Base-by-base conservation (phyloP, 2,113 vertebrate genomes). In the Genyomyrus donnyi region DNA sequence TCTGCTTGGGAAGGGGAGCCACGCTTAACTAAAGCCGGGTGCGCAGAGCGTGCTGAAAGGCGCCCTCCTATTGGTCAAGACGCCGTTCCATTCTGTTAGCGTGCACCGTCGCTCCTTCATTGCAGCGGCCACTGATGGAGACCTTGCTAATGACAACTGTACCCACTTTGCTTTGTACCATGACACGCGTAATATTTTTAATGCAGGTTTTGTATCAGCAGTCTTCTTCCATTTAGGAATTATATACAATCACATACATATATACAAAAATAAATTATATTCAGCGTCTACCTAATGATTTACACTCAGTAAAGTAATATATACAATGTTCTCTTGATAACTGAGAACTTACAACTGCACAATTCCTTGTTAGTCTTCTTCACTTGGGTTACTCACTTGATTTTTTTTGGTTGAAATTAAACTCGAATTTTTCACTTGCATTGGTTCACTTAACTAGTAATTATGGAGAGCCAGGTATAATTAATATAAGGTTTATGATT, bases 401-500 rank as follows among this genome's bases (percentile, higher is more conserved):
- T 56, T 8, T 24, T 24, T 24, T 58, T 42, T 42, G 11, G 39
- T 45, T n/a, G 21, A 85, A 77, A 85, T 24, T 48, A 48, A 48
- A 45, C 17, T 39, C 19, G 0, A 85, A 93, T 93, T 24, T 66
- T 27, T 66, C 8, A n/a, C 24, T 9, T 27, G n/a, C 8, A 66
- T 27, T 66, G 8, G 8, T 66, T 66, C 58, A 66, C 8, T n/a
- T 27, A 2, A 27, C 3, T n/a, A 66, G n/a, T 27, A 66, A 66
- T 66, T 66, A 27, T 66, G 58, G 24, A 27, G 58, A 66, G 11
- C 8, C n/a, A 27, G n/a, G 7, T 9, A 10, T 27, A 35, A n/a
- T 74, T 31, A 74, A 27, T 15, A 35, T 3, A 4, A 31, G 11
- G 70, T 77, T 77, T 39, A 77, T 2, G 11, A 77, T 5, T 77